Conservation (phyloP, 2,797 vertebrate genomes). For the Phrynocephalus forsythii region DNA sequence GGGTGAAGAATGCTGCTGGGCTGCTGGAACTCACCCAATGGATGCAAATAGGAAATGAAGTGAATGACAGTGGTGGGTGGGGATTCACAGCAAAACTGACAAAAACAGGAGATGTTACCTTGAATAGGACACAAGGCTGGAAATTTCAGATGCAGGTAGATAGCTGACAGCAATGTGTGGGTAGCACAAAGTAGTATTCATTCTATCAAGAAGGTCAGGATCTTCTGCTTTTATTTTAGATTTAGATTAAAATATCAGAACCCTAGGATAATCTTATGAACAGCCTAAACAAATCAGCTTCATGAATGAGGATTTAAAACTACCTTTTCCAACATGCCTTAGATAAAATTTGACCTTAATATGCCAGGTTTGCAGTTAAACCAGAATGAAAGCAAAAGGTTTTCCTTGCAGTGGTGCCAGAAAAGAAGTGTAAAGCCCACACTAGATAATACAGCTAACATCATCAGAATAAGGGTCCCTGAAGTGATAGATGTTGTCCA, state of each 20-base stretch:
- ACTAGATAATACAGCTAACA: no score
- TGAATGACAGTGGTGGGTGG: no score
- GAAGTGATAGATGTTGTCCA: no score
- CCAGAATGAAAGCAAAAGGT: not conserved
- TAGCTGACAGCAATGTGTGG: not conserved
- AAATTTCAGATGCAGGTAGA: not conserved
- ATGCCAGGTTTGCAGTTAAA: not conserved
- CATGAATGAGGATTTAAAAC: not conserved
- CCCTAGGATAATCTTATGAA: not conserved
- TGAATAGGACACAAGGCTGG: not conserved
- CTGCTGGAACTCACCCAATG: not conserved
- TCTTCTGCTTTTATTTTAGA: not conserved
- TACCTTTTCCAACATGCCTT: not conserved
- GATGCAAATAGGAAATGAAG: not conserved
- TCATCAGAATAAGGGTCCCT: no score
- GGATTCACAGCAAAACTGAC: not conserved
- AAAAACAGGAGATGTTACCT: not conserved
- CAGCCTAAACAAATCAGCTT: not conserved
- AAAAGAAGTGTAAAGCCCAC: no score
- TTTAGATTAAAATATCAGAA: not conserved
- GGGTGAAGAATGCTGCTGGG: not conserved
- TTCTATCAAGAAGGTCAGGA: constrained; percentile 14
- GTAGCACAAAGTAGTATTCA: not conserved
- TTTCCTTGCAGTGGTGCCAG: not conserved
- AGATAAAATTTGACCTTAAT: not conserved